These are phyloP conservation scores for Gnathonemus longibarbis DNA, from an alignment of 2,113 vertebrate genomes.

Conservation along the genomic window DNA sequence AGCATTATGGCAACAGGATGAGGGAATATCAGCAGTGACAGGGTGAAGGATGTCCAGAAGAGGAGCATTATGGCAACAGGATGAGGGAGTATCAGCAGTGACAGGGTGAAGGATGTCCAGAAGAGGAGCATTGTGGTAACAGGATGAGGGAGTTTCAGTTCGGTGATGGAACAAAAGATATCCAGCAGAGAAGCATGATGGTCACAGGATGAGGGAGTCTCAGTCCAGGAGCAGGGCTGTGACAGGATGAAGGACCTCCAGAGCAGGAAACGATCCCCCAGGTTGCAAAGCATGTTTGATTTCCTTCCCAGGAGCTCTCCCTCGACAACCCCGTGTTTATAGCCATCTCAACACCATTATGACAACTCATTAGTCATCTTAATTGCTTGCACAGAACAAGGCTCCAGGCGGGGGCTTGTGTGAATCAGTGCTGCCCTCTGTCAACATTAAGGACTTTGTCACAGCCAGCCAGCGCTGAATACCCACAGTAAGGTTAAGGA, in stretches of 20 bases:
- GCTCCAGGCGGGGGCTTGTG: neutral
- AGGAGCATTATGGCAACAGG: neutral
- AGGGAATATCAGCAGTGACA: neutral
- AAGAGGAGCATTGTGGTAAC: neutral
- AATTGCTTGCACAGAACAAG: conserved; percentile 32
- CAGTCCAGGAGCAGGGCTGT: conserved; percentile 3
- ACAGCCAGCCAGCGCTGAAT: neutral
- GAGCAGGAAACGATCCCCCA: conserved; percentile 19
- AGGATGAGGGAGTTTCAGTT: neutral
- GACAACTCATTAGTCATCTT: conserved; percentile 39
- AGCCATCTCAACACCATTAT: conserved; percentile 37
- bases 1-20: neutral
- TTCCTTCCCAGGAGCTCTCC: conserved; percentile 35
- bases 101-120: neutral
- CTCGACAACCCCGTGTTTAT: conserved; percentile 40
- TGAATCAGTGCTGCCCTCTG: conserved; percentile 11
- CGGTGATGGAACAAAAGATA: neutral
- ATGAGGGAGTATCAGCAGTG: neutral
- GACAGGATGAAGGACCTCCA: conserved; percentile 24
- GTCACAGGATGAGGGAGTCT: neutral
- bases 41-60: neutral
- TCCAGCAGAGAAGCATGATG: neutral
- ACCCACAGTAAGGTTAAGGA: neutral
- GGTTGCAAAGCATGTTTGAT: conserved; percentile 24
- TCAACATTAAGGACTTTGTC: neutral